Evolutionary conservation across 2,888 invertebrate species (phyloP), one percentile per base, ranked within the genome.

Genomic region (Blastobasis adustella): DNA sequence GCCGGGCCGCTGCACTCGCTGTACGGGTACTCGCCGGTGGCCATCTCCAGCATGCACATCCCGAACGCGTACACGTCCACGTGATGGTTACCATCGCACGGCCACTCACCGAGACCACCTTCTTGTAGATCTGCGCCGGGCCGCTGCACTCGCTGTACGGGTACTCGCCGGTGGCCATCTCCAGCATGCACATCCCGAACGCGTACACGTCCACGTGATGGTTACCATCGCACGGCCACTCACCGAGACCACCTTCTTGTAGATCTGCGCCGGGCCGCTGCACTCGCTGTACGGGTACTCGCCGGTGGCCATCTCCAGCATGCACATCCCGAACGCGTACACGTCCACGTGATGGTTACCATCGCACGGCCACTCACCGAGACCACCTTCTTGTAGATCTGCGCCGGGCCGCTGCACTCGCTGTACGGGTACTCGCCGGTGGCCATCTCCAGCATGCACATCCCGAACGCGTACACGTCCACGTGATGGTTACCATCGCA

Each of bases 1-100:
- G 98, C 98, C 44, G 98, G 98, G 37, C 98, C 98, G 58, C 95
- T 95, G 81, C 99, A 99, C 87, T 99, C 99, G 58, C 96, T 96
- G 87, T 99, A 99, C 0, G 99, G 99, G 89, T 99, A 99, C 82
- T 99, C 99, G 45, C 97, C 97, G 49, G 99, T 99, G 43, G 98
- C 98, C 99, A 99, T 99, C 90, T 99, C 99, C 70, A 99, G 90
- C 97, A 99, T 98, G 87, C 99, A 99, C 99, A 99, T 99, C 44
- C 99, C 99, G 85, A 99, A 99, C 8, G 99, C 99, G 88, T 99
- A 99, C 54, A 99, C 98, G 79, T 99, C 99, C 10, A 99, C 99
- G 7, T 96, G 95, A 82, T 99, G 99, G 82, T 99, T 99, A 84
- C 99, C 99, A 83, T 98, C n/a, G n/a, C n/a, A n/a, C n/a, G 6